Conservation (phyloP, 1,140 invertebrate genomes). For the Paraescarpia echinospica region DNA sequence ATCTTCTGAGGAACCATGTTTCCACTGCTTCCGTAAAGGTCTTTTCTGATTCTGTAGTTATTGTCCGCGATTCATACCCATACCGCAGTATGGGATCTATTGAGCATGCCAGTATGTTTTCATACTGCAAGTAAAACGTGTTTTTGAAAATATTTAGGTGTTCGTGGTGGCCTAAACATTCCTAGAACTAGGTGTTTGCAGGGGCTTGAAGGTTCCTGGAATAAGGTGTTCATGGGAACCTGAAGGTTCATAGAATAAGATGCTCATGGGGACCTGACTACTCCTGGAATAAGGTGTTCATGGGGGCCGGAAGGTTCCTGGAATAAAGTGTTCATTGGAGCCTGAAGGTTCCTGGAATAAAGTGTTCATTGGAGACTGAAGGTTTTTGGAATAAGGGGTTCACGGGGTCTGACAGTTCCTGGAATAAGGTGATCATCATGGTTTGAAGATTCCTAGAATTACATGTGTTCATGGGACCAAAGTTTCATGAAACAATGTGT, state of each 20-base stretch:
- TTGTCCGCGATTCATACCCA: too few species aligned
- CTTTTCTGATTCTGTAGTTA: too few species aligned
- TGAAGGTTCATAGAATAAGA: not conserved
- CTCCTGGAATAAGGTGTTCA: not conserved
- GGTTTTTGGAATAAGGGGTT: not conserved
- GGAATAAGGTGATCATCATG: not conserved
- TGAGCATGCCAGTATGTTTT: too few species aligned
- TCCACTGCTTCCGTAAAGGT: too few species aligned
- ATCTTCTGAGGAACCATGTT: too few species aligned
- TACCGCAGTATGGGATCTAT: too few species aligned
- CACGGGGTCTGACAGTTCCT: not conserved
- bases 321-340: not conserved
- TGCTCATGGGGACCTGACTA: not conserved
- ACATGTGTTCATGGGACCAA: not conserved
- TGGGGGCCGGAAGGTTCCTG: not conserved
- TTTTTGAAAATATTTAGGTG: too few species aligned
- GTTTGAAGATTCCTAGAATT: not conserved
- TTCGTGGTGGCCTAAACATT: not conserved
- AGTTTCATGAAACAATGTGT: not conserved
- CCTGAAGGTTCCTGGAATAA: not conserved
- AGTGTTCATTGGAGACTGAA: not conserved
- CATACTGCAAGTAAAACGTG: not conserved
- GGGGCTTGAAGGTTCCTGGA: not conserved
- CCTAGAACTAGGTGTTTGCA: not conserved
- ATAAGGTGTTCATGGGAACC: not conserved